Evolutionary conservation across 2,888 invertebrate species (phyloP), one percentile per base, ranked within the genome.

Genomic region (Eupithecia dodoneata): DNA sequence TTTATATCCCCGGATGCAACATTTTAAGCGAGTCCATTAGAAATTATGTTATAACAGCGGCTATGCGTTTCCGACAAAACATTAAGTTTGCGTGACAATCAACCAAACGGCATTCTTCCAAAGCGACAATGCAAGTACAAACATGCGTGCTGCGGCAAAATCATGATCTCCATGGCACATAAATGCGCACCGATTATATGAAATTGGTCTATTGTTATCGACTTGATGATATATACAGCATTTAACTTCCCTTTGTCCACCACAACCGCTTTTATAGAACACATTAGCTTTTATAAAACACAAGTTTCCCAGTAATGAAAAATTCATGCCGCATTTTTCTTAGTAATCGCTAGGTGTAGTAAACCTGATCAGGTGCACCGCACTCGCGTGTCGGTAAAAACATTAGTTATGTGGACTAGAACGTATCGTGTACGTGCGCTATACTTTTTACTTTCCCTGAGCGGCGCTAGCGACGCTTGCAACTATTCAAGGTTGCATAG

Each of bases 401-500:
- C 78, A 74, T 79, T 74, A 79, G 71, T 55, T 77, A 81, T 80
- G 79, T 77, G 74, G 73, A 77, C 75, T 79, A 77, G 76, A 74
- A 76, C 78, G 73, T 80, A 80, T 79, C 82, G 81, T 83, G 81
- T 73, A 72, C 73, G 45, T 63, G 18, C 30, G 77, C 71, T 82
- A 73, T 77, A 74, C 73, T 80, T 81, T 78, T 84, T 81, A 80
- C 81, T 81, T 82, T 80, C 79, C 78, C 83, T 85, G 82, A 80
- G 80, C 81, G 81, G 80, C 10, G 7, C 67, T 67, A 15, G 45
- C 18, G 47, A 47, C 70, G 47, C 13, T 83, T 83, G 80, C 82
- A 83, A 85, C 86, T 84, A 84, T 83, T 84, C 86, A 86, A 84
- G 84, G 84, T 85, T 85, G 83, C 83, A 87, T 89, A 88, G 92